Percentiles rank a stretch among this genome's conserved stretches.
phyloP scores from a whole-genome alignment of 1,140 invertebrate species.

The Caenorhabditis latens region DNA sequence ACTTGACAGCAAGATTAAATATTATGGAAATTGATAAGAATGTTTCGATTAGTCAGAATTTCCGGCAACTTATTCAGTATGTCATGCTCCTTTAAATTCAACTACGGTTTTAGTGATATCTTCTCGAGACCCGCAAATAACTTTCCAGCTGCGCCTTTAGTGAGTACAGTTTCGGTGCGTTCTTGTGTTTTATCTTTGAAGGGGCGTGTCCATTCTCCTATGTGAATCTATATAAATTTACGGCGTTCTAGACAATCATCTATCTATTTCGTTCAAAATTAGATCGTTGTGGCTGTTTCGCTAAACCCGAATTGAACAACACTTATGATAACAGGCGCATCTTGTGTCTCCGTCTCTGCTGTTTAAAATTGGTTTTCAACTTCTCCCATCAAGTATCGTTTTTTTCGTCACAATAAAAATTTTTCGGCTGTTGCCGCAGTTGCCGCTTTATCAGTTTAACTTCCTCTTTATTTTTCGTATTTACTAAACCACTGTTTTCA shows the following conservation, averaged over 20 bases:
- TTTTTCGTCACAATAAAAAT: conserved; percentile 20
- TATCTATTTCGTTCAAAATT: conserved; percentile 30
- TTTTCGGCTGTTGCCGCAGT: conserved; percentile 6
- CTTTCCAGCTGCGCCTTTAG: neutral
- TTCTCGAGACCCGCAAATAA: neutral
- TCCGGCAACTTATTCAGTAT: neutral
- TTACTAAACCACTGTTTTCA: neutral
- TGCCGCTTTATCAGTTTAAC: conserved; percentile 10
- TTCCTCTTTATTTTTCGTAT: conserved; percentile 10
- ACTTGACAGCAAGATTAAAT: neutral
- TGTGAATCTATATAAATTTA: neutral
- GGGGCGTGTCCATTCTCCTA: neutral
- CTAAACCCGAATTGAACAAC: neutral
- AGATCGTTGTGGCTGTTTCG: neutral
- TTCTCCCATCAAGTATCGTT: conserved; percentile 27
- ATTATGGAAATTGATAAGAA: neutral
- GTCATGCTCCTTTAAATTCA: neutral
- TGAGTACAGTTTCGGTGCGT: neutral
- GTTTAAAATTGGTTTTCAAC: neutral
- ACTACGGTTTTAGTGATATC: neutral
- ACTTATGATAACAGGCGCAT: conserved; percentile 47
- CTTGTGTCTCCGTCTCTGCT: conserved; percentile 9
- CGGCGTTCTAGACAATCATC: neutral
- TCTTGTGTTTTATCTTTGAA: neutral
- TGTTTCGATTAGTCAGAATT: conserved; percentile 23